Evolutionary conservation across 2,113 vertebrate species (phyloP).

Genomic region (Melanerpes aurifrons): DNA sequence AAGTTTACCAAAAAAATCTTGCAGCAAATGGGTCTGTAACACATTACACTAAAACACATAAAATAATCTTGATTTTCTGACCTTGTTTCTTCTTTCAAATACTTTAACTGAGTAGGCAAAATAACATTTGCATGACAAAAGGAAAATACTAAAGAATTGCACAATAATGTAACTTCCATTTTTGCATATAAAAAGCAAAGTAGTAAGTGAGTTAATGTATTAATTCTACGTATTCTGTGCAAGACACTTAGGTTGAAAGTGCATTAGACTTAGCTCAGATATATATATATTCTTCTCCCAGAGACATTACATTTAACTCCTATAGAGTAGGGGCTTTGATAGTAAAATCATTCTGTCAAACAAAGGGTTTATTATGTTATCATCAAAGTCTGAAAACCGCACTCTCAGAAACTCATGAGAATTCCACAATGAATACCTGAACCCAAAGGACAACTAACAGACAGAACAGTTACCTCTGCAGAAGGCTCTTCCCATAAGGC

Average conservation of each 20-base stretch:
- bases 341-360: not conserved
- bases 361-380: not conserved
- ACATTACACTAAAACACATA: not conserved
- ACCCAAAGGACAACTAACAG: not conserved
- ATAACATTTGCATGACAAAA: not conserved
- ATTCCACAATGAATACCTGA: not conserved
- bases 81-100: not conserved
- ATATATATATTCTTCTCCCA: not conserved
- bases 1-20: not conserved
- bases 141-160: not conserved
- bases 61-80: not conserved
- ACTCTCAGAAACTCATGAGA: not conserved
- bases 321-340: not conserved
- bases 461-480: not conserved
- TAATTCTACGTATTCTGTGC: not conserved
- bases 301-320: not conserved
- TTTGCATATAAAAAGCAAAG: not conserved
- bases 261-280: not conserved
- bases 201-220: not conserved
- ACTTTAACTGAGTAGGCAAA: not conserved
- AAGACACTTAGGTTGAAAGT: not conserved
- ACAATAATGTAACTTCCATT: not conserved
- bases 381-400: not conserved
- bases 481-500: not conserved
- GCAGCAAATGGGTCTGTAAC: not conserved